Base-by-base conservation (phyloP, 2,113 vertebrate genomes). In the Parus major region DNA sequence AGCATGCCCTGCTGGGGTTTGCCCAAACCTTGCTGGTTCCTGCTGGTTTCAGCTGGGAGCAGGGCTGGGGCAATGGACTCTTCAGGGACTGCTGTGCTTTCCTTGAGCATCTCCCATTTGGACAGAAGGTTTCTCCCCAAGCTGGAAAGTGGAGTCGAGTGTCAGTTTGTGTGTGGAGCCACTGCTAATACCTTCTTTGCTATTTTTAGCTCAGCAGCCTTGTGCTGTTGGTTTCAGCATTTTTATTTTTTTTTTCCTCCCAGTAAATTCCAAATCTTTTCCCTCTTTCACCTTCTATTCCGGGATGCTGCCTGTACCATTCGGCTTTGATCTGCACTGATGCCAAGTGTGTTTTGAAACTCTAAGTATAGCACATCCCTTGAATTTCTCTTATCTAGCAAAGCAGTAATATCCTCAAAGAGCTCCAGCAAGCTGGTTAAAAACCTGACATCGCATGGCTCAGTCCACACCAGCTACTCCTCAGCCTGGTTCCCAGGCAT, bases 341-440 rank as follows among this genome's bases (percentile, higher is more conserved):
- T 95, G 92, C 95, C 88, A 95, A 91, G 90, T 77, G 78, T 94
- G 94, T 97, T 97, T 97, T 96, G 91, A 95, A 96, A 94, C 92
- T 86, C 96, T 96, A 95, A 92, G 95, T 95, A 94, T 90, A 96
- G 94, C 70, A 77, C 77, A 49, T 88, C 94, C 94, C 93, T 92
- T 90, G 91, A 86, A 95, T 94, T 93, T 83, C 88, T 96, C 92
- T 96, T 92, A 91, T 94, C 95, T 93, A 73, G 86, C 49, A 60
- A 85, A 95, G 92, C 95, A 94, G 84, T 49, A 91, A 73, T 87
- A 90, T 92, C 93, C 93, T 95, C 94, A 94, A 92, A 96, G 89
- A 92, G 82, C 89, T 91, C 55, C 36, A 41, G 71, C 76, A 70
- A 72, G 79, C 82, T 81, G 90, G 84, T 91, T 86, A 63, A 88